Evolutionary conservation across 2,113 vertebrate species (phyloP), one percentile per base, ranked within the genome.

Genomic region (Salvator merianae): DNA sequence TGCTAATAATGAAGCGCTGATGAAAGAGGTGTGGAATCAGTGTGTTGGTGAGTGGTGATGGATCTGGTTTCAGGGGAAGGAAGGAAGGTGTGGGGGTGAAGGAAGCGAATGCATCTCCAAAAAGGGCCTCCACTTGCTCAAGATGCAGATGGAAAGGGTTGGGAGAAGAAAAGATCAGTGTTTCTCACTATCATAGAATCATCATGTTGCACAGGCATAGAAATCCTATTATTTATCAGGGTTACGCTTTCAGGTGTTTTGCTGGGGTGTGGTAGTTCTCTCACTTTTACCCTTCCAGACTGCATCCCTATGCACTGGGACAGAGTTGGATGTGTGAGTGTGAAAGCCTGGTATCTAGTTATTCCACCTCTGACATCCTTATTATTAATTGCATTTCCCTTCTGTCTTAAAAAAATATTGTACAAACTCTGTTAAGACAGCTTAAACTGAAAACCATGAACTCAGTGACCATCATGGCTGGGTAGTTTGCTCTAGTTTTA

Each of bases 1-100:
- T 92, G 91, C 22, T 59, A 82, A 28, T 0, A 5, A 79, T 86
- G 85, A 59, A 74, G 83, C 7, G 53, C 78, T 66, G 66, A 85
- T 18, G 47, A 83, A 84, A 74, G 86, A 68, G 28, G 20, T 3
- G 22, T 71, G 73, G 0, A 6, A 36, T 1, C 5, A 0, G 0
- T 14, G 24, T 5, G 22, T 63, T 88, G 34, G 70, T 81, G 79
- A 28, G 47, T 65, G 28, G 81, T 88, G 88, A 40, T 78, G 87
- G 30, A 78, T 38, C n/a, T 70, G 22, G 43, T 82, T 0, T 0
- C 71, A 81, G 85, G 76, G 72, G 68, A 85, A n/a, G n/a, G 68
- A 85, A n/a, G n/a, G 55, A 59, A 59, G 16, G 55, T 59, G 83
- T 36, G 68, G 79, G 38, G n/a, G 34, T 26, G 50, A 47, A 24